A percentile compares a stretch with the other conserved stretches of the same genome.
phyloP scores from a whole-genome alignment of 2,888 invertebrate species.

The Microplitis manilae region DNA sequence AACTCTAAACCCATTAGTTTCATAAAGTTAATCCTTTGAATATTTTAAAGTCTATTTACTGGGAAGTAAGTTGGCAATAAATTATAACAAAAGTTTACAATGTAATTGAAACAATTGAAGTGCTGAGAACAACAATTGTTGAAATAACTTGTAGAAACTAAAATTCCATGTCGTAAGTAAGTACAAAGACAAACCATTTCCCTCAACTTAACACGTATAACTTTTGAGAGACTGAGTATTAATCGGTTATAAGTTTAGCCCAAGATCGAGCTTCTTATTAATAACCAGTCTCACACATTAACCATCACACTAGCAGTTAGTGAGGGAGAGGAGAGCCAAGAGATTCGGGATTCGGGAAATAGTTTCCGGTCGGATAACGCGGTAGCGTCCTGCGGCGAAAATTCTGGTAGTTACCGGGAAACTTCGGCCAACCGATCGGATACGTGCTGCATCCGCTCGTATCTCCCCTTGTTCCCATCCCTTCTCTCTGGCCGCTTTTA shows the following conservation, averaged over 20 bases:
- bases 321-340: not conserved
- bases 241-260: conserved; percentile 64
- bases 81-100: too few species aligned
- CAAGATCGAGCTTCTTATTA: conserved; percentile 52
- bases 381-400: conserved; percentile 43
- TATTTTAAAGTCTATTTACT: too few species aligned
- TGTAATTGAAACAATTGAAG: too few species aligned
- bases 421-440: conserved; percentile 43
- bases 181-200: conserved; percentile 53
- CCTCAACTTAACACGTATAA: not conserved
- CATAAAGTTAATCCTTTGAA: too few species aligned
- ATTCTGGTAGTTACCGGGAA: conserved; percentile 46
- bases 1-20: too few species aligned
- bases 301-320: not conserved
- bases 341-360: conserved; percentile 41
- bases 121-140: too few species aligned
- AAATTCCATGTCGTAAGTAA: conserved; percentile 21
- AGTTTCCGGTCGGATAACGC: conserved; percentile 50
- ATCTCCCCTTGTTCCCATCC: not conserved
- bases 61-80: too few species aligned
- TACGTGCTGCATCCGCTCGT: conserved; percentile 40
- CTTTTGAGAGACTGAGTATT: conserved; percentile 59
- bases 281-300: conserved; percentile 16
- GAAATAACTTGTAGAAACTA: not conserved
- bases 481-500: not conserved